Evolutionary conservation across 2,888 invertebrate genomes (phyloP).

Genomic region (Tinea semifulvella): DNA sequence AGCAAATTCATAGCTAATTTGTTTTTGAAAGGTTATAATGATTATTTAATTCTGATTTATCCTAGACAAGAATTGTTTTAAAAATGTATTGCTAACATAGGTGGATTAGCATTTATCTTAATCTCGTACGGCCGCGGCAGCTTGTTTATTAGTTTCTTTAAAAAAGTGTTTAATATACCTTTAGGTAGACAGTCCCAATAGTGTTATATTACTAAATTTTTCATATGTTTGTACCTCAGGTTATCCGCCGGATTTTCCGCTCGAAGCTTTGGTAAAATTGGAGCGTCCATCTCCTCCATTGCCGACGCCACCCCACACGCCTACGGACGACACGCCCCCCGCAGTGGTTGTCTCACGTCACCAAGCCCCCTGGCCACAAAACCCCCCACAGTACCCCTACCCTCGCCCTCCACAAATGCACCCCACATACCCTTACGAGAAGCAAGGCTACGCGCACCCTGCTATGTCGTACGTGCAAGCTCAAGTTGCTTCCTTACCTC

Average conservation of each 20-base stretch:
- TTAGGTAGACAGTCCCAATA: too few relatives aligned
- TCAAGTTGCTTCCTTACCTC: constrained; percentile 54
- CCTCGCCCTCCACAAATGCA: constrained; percentile 36
- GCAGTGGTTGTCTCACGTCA: constrained; percentile 54
- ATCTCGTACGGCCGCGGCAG: too few relatives aligned
- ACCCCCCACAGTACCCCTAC: constrained; percentile 44
- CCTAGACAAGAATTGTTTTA: too few relatives aligned
- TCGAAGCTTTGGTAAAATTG: constrained; percentile 67
- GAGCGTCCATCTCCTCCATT: constrained; percentile 70
- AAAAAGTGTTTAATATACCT: too few relatives aligned
- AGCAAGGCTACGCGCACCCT: constrained; percentile 38
- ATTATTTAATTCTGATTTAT: too few relatives aligned
- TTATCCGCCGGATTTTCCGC: constrained; percentile 67
- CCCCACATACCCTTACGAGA: constrained; percentile 49
- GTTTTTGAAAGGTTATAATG: too few relatives aligned
- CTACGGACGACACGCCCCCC: constrained; percentile 69
- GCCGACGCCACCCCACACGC: constrained; percentile 78
- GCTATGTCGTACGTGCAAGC: constrained; percentile 56
- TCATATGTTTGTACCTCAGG: constrained; percentile 35
- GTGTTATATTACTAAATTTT: not conserved
- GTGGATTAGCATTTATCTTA: too few relatives aligned
- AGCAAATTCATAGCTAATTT: too few relatives aligned
- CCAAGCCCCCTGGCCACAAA: constrained; percentile 39
- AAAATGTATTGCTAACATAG: too few relatives aligned
- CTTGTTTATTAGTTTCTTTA: too few relatives aligned